Evolutionary conservation across 2,797 vertebrate genomes (phyloP).

Genomic region (Cossypha caffra): DNA sequence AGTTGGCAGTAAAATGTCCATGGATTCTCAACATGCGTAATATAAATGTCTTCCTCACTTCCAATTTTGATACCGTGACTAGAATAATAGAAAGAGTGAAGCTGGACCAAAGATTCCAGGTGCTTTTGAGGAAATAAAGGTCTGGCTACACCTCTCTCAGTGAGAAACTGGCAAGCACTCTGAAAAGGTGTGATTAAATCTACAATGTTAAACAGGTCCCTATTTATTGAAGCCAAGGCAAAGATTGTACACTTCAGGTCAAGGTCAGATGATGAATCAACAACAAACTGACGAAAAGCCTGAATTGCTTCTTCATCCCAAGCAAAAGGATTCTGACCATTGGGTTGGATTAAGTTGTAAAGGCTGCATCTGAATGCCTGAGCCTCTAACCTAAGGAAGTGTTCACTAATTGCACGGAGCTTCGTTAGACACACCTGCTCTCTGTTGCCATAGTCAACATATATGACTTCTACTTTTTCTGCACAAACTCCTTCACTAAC

Average conservation of each 20-base stretch:
- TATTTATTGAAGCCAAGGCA: conserved; percentile 84
- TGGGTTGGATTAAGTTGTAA: conserved; percentile 85
- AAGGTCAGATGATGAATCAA: conserved; percentile 68
- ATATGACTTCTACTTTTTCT: conserved; percentile 81
- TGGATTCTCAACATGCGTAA: conserved; percentile 82
- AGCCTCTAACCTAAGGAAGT: conserved; percentile 83
- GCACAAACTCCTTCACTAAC: conserved; percentile 64
- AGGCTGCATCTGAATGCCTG: conserved; percentile 95
- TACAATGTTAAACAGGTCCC: conserved; percentile 86
- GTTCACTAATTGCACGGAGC: conserved; percentile 78
- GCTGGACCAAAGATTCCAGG: conserved; percentile 73
- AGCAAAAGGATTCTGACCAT: conserved; percentile 74
- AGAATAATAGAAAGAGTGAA: conserved; percentile 90
- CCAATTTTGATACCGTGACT: conserved; percentile 88
- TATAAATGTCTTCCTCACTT: conserved; percentile 84
- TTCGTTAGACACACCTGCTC: conserved; percentile 78
- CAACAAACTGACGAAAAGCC: conserved; percentile 85
- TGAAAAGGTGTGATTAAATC: conserved; percentile 92
- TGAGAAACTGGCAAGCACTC: conserved; percentile 84
- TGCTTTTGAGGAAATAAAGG: conserved; percentile 67
- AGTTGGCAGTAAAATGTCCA: conserved; percentile 90
- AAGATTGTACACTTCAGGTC: conserved; percentile 89
- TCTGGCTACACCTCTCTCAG: conserved; percentile 75
- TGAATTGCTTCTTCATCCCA: conserved; percentile 82
- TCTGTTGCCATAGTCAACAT: conserved; percentile 90